Evolutionary conservation across 2,888 invertebrate genomes (phyloP), one percentile per base, ranked within the genome.

Genomic region (Microchrysa polita): DNA sequence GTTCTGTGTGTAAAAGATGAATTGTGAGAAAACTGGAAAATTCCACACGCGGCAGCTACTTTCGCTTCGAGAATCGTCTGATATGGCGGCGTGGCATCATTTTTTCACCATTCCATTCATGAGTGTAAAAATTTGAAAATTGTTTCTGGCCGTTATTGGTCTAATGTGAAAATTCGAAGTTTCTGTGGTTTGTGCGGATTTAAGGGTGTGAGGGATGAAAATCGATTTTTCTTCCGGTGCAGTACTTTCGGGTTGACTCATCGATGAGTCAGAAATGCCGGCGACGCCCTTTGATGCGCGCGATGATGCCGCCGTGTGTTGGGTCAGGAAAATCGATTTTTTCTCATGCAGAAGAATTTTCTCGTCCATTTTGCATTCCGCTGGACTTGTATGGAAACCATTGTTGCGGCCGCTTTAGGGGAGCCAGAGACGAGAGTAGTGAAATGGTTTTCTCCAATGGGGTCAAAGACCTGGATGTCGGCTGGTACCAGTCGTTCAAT

Each of bases 21-120:
- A 12, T 52, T n/a, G 20, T 52, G 27, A 52, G 52, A 7, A 9
- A 2, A 34, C 27, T 34, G 34, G 27, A 27, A 23, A 34, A 67
- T 55, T 34, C 2, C 27, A 34, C 27, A 7, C 27, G n/a, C 22
- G 20, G 23, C 14, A n/a, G n/a, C n/a, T n/a, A 18, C 16, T 44
- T 44, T 44, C 20, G 9, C n/a, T 44, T 40, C 42, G 40, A 34
- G 65, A 22, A 5, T 59, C 23, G 27, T 34, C 27, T n/a, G 52
- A 53, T 27, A 9, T 22, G 10, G 67, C 23, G 52, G 67, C 67
- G 67, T 67, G 53, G 67, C 67, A 67, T 48, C 20, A 16, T 16
- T 67, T 67, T 67, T 16, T 23, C 48, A 14, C 7, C n/a, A 42
- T 34, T 48, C 48, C 2, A 12, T 34, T 34, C 7, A 5, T 34